A percentile compares a stretch with the other conserved stretches of the same genome.
phyloP scores from a whole-genome alignment of 2,113 vertebrate genomes.

The Salvelinus sp. region DNA sequence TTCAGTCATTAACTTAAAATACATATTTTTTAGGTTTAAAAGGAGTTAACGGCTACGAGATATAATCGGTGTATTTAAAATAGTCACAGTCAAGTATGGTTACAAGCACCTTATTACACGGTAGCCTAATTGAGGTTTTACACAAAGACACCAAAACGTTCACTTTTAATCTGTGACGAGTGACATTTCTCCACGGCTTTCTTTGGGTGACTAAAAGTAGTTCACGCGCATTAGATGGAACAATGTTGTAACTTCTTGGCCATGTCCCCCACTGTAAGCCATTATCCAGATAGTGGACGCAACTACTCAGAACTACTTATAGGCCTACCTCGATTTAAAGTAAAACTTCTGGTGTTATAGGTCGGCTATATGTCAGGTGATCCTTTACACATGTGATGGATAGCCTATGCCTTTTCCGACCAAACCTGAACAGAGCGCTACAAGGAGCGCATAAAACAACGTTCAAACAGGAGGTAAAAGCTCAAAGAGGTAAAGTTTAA shows the following conservation, averaged over 20 bases:
- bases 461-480: not conserved
- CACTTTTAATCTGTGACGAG: not conserved
- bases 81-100: constrained; percentile 7
- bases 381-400: no score
- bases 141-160: constrained; percentile 12
- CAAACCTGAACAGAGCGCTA: not conserved
- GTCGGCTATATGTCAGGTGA: not conserved
- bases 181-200: not conserved
- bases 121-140: constrained; percentile 18
- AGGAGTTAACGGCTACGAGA: not conserved
- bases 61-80: not conserved
- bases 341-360: not conserved
- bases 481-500: not conserved
- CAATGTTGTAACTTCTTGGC: not conserved
- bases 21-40: not conserved
- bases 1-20: not conserved
- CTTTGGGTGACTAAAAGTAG: not conserved
- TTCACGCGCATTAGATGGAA: not conserved
- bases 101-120: constrained; percentile 16
- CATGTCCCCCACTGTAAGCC: not conserved
- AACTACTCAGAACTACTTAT: not conserved
- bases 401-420: no score
- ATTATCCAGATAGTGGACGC: not conserved
- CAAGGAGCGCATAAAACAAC: not conserved
- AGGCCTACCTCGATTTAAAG: not conserved